A percentile compares a stretch with the other conserved stretches of the same genome.
These are phyloP conservation scores for Girardinus metallicus DNA, from an alignment of 2,797 vertebrate genomes.

Conservation along the genomic window DNA sequence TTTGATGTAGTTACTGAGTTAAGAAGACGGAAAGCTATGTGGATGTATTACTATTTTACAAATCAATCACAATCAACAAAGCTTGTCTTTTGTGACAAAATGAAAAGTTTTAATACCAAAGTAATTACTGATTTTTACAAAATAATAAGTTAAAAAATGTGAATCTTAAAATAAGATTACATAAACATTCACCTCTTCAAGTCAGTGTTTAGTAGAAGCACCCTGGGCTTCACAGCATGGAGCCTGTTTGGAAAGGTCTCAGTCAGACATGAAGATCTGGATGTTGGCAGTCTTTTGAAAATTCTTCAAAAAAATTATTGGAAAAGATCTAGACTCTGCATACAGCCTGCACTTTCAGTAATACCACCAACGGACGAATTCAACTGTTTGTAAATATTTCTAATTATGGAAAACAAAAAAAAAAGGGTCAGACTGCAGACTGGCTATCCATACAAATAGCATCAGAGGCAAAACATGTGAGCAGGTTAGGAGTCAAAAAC, in stretches of 20 bases:
- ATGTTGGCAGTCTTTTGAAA: neutral
- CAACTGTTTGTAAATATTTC: neutral
- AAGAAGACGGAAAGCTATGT: neutral
- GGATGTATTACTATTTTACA: neutral
- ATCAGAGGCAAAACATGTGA: neutral
- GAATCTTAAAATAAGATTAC: neutral
- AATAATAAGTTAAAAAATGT: neutral
- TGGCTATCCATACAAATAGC: neutral
- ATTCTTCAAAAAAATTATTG: neutral
- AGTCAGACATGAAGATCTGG: no score
- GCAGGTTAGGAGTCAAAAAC: neutral
- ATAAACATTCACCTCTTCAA: neutral
- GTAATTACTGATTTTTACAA: no score
- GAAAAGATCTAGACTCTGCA: neutral
- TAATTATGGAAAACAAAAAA: neutral
- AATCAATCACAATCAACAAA: neutral
- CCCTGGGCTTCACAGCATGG: no score
- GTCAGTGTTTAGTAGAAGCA: no score
- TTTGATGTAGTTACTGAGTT: neutral
- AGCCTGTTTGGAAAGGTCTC: no score
- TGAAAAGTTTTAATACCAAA: neutral
- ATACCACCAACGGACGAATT: neutral
- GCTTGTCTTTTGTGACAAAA: no score
- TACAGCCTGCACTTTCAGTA: neutral
- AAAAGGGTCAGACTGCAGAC: neutral